Evolutionary conservation across 2,888 invertebrate genomes (phyloP), one percentile per base, ranked within the genome.

Genomic region (Dione vanillae): DNA sequence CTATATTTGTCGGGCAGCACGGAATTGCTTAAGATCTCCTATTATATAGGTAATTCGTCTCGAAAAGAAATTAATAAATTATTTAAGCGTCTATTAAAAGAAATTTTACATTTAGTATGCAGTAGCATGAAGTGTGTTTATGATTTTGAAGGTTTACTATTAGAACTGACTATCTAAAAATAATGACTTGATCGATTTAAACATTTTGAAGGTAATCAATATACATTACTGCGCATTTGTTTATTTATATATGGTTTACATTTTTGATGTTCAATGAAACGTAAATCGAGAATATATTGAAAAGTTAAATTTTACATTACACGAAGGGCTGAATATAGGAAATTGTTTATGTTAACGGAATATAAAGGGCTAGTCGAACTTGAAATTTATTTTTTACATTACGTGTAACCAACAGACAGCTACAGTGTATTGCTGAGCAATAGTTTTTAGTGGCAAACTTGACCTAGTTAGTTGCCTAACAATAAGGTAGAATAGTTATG

Each of bases 401-500:
- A 61, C 47, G 27, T 56, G 14, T 40, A 64, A 20, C 14, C 47
- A 16, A 27, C 27, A 27, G 2, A 27, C 27, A 27, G 27, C 27
- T 27, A 71, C n/a, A 10, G 16, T 64, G 51, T 56, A 65, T 52
- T 49, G 67, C 10, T 41, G 11, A 51, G 35, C 47, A 52, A 19
- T 61, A 56, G 59, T 45, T 41, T 40, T 56, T 65, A 56, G 37
- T 73, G 54, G 61, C 70, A 85, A 85, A 88, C 90, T 91, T 91
- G 92, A 86, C 91, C 91, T 77, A 85, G 76, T 82, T 89, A 74
- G 79, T 72, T 75, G 73, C 74, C 82, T 78, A 87, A 88, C 86
- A 87, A 85, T 86, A 83, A 76, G 78, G 80, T 83, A 82, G 83
- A 84, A 85, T 86, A 86, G 86, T 86, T 86, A 85, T 87, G 85